Evolutionary conservation across 1,140 invertebrate genomes (phyloP), one percentile per base, ranked within the genome.

Genomic region (Diorhabda elongata): DNA sequence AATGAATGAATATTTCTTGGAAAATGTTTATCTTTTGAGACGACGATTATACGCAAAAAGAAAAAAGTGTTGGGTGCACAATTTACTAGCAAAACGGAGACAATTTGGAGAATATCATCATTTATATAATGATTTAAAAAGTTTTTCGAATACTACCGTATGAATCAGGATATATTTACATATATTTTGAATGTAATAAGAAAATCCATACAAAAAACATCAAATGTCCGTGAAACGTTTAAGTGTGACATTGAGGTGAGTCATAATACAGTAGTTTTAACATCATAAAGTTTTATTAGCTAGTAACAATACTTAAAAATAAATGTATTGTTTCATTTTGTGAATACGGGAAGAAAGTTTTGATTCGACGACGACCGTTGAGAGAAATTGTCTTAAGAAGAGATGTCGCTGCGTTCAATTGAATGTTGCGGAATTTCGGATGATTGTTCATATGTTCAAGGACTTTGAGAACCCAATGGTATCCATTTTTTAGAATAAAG

Each of bases 161-260:
- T 64, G 45, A 56, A 61, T 11, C 11, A 11, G 11, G 11, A 11
- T 11, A 11, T 11, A 11, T 11, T 11, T 64, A 64, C 8, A 9
- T 69, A 69, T 64, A 64, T 69, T 58, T 58, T 69, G 44, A 42
- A 63, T 52, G 44, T 43, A 2, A 56, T 65, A 45, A 47, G 47
- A 57, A 8, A 42, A 52, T 2, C 9, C n/a, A 44, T 65, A 56
- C 2, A 62, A 68, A 63, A n/a, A 56, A 42, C 5, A 4, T 61
- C 44, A 11, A 68, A 68, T 61, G 64, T 68, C 59, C 61, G 67
- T 56, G 43, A 63, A 44, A n/a, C n/a, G n/a, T n/a, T n/a, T 63
- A 47, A 61, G 41, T 68, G 67, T 68, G 45, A 68, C 60, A 44
- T 47, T 64, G 52, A 68, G 61, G 67, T 68, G 52, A 68, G 67